Conservation (phyloP, 2,888 invertebrate species). For the Parnassius apollo region DNA sequence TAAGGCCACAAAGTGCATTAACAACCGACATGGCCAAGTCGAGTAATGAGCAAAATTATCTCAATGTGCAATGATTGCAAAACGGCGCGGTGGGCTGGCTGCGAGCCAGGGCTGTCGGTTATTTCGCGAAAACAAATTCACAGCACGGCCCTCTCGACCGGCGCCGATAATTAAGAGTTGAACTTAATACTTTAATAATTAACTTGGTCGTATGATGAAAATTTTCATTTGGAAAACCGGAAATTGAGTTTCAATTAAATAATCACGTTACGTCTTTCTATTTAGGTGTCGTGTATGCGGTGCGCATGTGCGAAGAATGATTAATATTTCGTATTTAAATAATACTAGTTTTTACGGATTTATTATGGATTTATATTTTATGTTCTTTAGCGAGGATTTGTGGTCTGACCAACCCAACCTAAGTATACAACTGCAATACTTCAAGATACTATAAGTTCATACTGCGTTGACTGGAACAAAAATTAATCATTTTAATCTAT, state of each 20-base stretch:
- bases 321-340: too few species aligned
- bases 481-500: too few species aligned
- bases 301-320: too few species aligned
- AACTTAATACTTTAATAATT: conserved; percentile 28
- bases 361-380: too few species aligned
- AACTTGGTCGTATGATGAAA: conserved; percentile 21
- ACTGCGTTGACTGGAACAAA: too few species aligned
- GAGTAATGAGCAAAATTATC: conserved; percentile 26
- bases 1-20: conserved; percentile 13
- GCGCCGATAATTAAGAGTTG: conserved; percentile 27
- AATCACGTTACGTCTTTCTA: neutral
- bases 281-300: neutral
- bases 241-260: conserved; percentile 22
- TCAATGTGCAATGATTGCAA: conserved; percentile 37
- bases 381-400: too few species aligned
- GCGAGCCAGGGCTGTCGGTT: conserved; percentile 44
- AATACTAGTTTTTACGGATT: too few species aligned
- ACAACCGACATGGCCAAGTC: conserved; percentile 27
- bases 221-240: conserved; percentile 23
- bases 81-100: conserved; percentile 48
- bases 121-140: conserved; percentile 39
- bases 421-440: too few species aligned
- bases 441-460: too few species aligned
- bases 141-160: conserved; percentile 26
- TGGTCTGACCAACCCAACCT: too few species aligned